Conservation (phyloP, 2,888 invertebrate genomes). For the Trichogramma dendrolimi region DNA sequence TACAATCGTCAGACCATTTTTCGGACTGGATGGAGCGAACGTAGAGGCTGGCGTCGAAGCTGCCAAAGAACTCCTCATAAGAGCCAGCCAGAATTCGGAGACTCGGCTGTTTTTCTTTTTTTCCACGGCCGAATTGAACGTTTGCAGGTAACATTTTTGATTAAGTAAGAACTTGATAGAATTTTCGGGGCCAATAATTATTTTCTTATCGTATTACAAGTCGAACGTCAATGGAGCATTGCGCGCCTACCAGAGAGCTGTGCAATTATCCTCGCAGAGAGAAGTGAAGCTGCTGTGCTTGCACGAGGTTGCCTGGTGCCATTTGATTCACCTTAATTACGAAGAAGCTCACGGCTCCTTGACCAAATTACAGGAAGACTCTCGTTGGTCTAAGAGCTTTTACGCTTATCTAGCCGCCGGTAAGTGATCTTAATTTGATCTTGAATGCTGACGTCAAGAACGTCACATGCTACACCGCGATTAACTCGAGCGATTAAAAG, state of each 20-base stretch:
- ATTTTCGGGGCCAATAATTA: not conserved
- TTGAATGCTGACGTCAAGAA: not conserved
- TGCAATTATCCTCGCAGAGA: constrained; percentile 59
- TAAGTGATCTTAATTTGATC: constrained; percentile 20
- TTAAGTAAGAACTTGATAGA: not conserved
- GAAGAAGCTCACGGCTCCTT: constrained; percentile 56
- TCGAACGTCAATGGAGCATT: constrained; percentile 60
- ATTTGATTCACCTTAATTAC: constrained; percentile 61
- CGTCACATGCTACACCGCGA: not conserved
- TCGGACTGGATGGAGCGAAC: constrained; percentile 62
- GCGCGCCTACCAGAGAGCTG: constrained; percentile 57
- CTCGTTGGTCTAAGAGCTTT: constrained; percentile 65
- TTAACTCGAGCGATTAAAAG: not conserved
- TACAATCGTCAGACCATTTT: constrained; percentile 66
- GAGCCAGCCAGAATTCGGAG: constrained; percentile 56
- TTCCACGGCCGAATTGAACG: constrained; percentile 63
- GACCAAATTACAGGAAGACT: constrained; percentile 57
- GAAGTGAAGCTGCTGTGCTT: constrained; percentile 62
- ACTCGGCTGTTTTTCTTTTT: constrained; percentile 65
- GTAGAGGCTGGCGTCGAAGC: constrained; percentile 59
- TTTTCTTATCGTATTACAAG: constrained; percentile 47
- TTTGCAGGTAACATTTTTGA: constrained; percentile 55
- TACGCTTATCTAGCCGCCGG: constrained; percentile 61
- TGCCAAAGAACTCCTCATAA: constrained; percentile 56
- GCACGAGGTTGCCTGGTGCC: constrained; percentile 67